A percentile compares a stretch with the other conserved stretches of the same genome.
These are phyloP conservation scores for Helicoverpa armigera DNA, from an alignment of 1,140 invertebrate species.

Conservation along the genomic window DNA sequence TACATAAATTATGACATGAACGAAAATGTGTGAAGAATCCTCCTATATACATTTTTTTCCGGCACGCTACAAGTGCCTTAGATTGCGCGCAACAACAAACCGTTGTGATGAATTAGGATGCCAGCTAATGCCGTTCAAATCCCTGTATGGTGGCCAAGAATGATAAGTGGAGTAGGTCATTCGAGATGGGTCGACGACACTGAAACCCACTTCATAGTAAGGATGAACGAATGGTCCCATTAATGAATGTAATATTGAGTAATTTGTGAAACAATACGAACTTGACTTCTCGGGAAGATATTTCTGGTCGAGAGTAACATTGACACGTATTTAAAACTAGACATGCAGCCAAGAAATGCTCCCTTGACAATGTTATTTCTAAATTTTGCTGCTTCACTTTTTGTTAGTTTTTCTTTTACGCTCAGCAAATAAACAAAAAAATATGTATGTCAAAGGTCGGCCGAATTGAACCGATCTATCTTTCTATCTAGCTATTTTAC, in stretches of 20 bases:
- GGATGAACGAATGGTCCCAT: not conserved
- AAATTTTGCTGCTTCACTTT: not conserved
- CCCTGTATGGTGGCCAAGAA: slow-evolving; percentile 34
- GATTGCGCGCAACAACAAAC: slow-evolving; percentile 2
- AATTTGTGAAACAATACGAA: not conserved
- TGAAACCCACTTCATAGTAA: slow-evolving; percentile 9
- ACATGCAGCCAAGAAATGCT: not conserved
- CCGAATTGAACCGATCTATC: not conserved
- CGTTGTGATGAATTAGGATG: slow-evolving; percentile 22
- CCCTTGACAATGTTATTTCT: not conserved
- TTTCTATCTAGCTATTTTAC: not conserved
- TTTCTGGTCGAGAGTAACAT: slow-evolving; percentile 10
- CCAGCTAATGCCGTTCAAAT: slow-evolving; percentile 33
- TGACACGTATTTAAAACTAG: slow-evolving; percentile 3
- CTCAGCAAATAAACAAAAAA: not conserved
- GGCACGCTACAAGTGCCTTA: not conserved
- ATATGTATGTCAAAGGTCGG: not conserved
- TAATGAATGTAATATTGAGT: not conserved
- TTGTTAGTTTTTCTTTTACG: not conserved
- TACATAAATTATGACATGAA: too few species aligned
- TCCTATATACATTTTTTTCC: too few species aligned
- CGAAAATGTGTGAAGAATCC: too few species aligned
- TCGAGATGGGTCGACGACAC: slow-evolving; percentile 30
- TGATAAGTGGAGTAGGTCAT: slow-evolving; percentile 40
- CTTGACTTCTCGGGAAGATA: not conserved